Evolutionary conservation across 2,797 vertebrate genomes (phyloP), one percentile per base, ranked within the genome.

Genomic region (Labeo calbasu): DNA sequence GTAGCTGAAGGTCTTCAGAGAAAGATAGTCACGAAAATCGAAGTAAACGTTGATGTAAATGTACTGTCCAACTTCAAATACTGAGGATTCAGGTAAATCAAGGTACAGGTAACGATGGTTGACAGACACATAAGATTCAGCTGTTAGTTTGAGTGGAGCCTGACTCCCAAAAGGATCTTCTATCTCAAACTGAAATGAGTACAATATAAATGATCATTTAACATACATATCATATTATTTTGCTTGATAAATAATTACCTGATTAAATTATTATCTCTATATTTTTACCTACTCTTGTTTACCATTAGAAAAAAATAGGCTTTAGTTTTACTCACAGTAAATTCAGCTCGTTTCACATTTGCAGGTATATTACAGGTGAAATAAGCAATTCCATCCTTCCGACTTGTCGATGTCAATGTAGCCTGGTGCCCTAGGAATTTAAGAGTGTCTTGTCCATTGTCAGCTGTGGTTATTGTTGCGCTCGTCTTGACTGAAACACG

Each of bases 51-150:
- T 92, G 78, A 98, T 82, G 82, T 77, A 93, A 50, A 95, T 63
- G 2, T 89, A 84, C 0, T 88, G 84, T 4, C 95, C 96, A 3
- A 96, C 96, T 9, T 63, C 1, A 19, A 97, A 87, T 11, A 77
- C 21, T 13, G 78, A 88, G 53, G 92, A 85, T 13, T 91, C 90
- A 59, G 91, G 93, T 87, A 96, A 95, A 89, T 94, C 92, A 40
- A 99, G 97, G 87, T 97, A 97, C 0, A 99, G 92, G 82, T 98
- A 99, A 21, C 96, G 97, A 13, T 93, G 89, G 83, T 95, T 97
- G n/a, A 92, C 90, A 0, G 98, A 98, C 14, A 91, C 85, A 72
- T 99, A 99, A 1, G 95, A 88, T 80, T 77, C 80, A 9, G 97
- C 93, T 53, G 63, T 89, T 46, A 96, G 95, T 0, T 0, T 77